Evolutionary conservation across 2,113 vertebrate genomes (phyloP).

Genomic region (Cynocephalus volans): DNA sequence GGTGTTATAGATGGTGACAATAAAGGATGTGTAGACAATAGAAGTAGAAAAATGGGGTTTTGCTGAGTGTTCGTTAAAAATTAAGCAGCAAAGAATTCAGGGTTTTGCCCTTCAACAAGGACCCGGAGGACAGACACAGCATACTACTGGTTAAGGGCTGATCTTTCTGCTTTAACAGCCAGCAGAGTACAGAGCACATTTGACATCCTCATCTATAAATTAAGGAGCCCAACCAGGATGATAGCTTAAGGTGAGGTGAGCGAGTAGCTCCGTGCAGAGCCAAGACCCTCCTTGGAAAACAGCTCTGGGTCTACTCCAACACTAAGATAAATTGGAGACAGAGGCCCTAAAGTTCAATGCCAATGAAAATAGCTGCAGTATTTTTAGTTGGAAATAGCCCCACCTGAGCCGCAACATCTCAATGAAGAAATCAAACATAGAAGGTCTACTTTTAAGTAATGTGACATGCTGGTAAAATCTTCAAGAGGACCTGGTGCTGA

Average conservation of each 20-base stretch:
- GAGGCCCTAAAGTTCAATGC: constrained; percentile 80
- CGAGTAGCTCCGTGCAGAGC: constrained; percentile 35
- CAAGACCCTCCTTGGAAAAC: constrained; percentile 68
- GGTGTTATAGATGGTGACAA: background rate
- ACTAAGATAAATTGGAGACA: constrained; percentile 71
- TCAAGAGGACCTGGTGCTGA: constrained; percentile 46
- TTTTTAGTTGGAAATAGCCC: constrained; percentile 78
- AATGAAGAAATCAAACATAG: constrained; percentile 79
- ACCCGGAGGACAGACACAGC: constrained; percentile 48
- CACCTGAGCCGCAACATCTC: constrained; percentile 73
- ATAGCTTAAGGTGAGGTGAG: constrained; percentile 55
- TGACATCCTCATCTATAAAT: constrained; percentile 76
- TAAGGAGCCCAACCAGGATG: constrained; percentile 54
- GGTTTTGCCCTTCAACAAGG: constrained; percentile 33
- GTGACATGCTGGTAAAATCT: constrained; percentile 70
- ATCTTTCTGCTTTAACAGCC: constrained; percentile 62
- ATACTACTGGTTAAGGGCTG: constrained; percentile 60
- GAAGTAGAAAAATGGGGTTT: background rate
- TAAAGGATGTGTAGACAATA: background rate
- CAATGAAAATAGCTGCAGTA: constrained; percentile 78
- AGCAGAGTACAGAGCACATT: constrained; percentile 49
- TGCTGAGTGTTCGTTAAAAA: background rate
- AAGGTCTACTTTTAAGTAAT: constrained; percentile 77
- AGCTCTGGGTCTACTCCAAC: constrained; percentile 71
- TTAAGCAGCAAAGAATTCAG: constrained; percentile 29